Conservation (phyloP, 2,113 vertebrate genomes). For the Xiphorhynchus elegans region DNA sequence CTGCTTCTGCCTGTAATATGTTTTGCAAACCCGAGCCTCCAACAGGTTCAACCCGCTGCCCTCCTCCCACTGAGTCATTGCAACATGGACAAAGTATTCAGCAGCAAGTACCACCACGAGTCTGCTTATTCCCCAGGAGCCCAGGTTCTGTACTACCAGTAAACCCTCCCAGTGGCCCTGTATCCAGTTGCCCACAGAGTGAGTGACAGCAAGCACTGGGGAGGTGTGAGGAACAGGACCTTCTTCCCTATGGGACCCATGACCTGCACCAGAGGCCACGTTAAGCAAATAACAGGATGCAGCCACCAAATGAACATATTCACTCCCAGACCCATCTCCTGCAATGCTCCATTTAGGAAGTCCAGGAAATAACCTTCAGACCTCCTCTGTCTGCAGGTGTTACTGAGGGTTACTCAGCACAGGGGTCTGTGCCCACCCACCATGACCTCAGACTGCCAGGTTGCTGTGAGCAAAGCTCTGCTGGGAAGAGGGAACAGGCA, state of each 20-base stretch:
- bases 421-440: not conserved
- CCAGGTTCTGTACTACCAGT: not conserved
- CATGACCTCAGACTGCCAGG: not conserved
- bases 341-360: not conserved
- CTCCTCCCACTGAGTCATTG: not conserved
- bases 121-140: not conserved
- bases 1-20: not conserved
- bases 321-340: not conserved
- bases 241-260: not conserved
- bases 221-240: not conserved
- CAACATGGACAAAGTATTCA: not conserved
- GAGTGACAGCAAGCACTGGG: not conserved
- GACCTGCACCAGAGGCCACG: not conserved
- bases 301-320: not conserved
- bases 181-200: not conserved
- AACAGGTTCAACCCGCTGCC: not conserved
- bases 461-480: not conserved
- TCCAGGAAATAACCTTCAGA: not conserved
- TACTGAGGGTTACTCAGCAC: not conserved
- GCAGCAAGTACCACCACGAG: not conserved
- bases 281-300: not conserved
- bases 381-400: not conserved
- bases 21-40: not conserved
- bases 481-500: not conserved
- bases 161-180: not conserved